A percentile compares a stretch with the other conserved stretches of the same genome.
phyloP scores from a whole-genome alignment of 1,140 invertebrate species.

The Ectropis grisescens region DNA sequence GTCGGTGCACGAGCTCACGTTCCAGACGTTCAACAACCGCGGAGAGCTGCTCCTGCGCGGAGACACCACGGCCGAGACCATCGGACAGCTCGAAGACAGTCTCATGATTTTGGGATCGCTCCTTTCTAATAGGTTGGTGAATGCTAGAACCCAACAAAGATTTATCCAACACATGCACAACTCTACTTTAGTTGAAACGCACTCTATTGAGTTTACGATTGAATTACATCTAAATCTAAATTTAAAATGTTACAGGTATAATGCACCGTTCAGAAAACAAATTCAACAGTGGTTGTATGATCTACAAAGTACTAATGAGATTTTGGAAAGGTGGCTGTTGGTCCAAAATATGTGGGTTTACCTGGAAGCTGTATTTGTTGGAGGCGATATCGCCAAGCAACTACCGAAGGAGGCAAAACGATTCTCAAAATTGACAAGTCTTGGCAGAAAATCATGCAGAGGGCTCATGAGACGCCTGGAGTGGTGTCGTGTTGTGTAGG shows the following conservation, averaged over 20 bases:
- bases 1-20: constrained; percentile 93
- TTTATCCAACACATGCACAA: no score
- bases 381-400: constrained; percentile 98
- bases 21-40: constrained; percentile 95
- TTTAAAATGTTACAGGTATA: constrained; percentile 90
- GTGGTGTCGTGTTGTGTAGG: constrained; percentile 96
- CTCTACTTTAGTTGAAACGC: no score
- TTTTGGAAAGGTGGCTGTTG: constrained; percentile 94
- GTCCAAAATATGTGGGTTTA: constrained; percentile 99
- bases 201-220: no score
- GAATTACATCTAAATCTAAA: constrained; percentile 1
- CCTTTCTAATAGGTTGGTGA: constrained; percentile 86
- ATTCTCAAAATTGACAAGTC: constrained; percentile 97
- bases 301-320: constrained; percentile 96
- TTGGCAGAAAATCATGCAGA: constrained; percentile 98
- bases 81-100: constrained; percentile 94
- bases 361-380: constrained; percentile 97
- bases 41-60: constrained; percentile 93
- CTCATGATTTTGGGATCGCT: constrained; percentile 95
- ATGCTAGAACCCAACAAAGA: no score
- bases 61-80: constrained; percentile 95
- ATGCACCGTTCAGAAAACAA: constrained; percentile 95
- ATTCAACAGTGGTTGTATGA: constrained; percentile 97
- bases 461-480: constrained; percentile 94
- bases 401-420: constrained; percentile 94